Conservation (phyloP, 2,888 invertebrate genomes). For the Eurois occulta region DNA sequence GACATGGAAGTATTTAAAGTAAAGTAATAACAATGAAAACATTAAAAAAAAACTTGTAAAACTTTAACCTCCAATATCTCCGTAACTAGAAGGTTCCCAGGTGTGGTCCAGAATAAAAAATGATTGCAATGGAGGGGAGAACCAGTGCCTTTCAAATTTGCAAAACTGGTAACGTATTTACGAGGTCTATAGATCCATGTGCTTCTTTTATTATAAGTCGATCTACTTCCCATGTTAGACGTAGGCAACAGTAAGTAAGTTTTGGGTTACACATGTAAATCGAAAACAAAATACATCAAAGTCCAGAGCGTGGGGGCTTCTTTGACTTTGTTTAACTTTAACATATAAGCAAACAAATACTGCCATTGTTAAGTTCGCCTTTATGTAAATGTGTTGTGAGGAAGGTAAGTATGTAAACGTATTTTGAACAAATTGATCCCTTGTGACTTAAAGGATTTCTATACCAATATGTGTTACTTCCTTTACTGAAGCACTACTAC, state of each 20-base stretch:
- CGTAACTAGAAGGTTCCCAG: background rate
- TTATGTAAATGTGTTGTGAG: conserved; percentile 62
- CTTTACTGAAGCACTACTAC: too few species aligned
- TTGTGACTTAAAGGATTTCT: conserved; percentile 59
- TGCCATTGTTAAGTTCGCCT: conserved; percentile 55
- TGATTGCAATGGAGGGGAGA: background rate
- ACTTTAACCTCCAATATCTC: background rate
- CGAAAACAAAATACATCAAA: conserved; percentile 37
- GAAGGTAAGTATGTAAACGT: conserved; percentile 47
- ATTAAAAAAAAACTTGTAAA: background rate
- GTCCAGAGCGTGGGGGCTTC: conserved; percentile 45
- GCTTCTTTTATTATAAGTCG: background rate
- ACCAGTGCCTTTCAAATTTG: background rate
- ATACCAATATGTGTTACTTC: conserved; percentile 23
- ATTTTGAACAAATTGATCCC: conserved; percentile 59
- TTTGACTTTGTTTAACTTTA: conserved; percentile 58
- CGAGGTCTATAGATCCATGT: background rate
- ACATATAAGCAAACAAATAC: conserved; percentile 56
- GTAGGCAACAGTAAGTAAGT: conserved; percentile 1
- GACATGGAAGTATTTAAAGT: background rate
- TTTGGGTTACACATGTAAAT: conserved; percentile 22
- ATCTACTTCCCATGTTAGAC: background rate
- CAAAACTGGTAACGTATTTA: background rate
- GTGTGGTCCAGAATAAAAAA: background rate
- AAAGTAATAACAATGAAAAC: background rate